phyloP scores from a whole-genome alignment of 2,888 invertebrate species.

The Acanthoscelides obtectus region DNA sequence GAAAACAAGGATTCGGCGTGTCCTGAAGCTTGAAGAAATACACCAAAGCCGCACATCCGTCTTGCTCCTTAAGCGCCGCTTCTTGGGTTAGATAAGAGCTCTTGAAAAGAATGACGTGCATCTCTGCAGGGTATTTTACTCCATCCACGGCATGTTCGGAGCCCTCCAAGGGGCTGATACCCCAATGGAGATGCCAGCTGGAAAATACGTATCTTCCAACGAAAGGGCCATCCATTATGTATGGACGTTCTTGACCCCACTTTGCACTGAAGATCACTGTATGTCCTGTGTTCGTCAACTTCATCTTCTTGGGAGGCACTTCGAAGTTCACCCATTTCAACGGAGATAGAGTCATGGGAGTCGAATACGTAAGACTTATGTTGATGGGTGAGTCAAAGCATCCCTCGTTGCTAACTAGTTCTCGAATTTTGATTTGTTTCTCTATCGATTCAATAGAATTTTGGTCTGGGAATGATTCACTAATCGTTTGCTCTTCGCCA shows the following conservation, averaged over 20 bases:
- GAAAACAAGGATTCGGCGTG: slow-evolving; percentile 46
- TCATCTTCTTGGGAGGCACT: slow-evolving; percentile 57
- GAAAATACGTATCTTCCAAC: slow-evolving; percentile 58
- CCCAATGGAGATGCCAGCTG: slow-evolving; percentile 70
- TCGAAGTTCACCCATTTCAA: slow-evolving; percentile 58
- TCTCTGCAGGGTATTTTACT: slow-evolving; percentile 55
- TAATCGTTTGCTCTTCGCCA: background rate
- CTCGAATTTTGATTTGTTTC: slow-evolving; percentile 23
- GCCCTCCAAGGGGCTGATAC: slow-evolving; percentile 56
- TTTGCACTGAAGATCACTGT: slow-evolving; percentile 60
- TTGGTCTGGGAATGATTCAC: background rate
- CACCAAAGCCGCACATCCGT: slow-evolving; percentile 55
- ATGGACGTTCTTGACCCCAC: slow-evolving; percentile 59
- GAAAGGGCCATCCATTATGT: slow-evolving; percentile 57
- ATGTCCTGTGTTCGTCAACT: slow-evolving; percentile 63
- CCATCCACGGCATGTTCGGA: slow-evolving; percentile 62
- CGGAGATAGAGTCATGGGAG: slow-evolving; percentile 46
- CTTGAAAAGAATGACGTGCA: slow-evolving; percentile 60
- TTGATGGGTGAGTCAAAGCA: slow-evolving; percentile 48
- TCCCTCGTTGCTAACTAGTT: slow-evolving; percentile 35
- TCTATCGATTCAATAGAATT: background rate
- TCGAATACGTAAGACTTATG: slow-evolving; percentile 42
- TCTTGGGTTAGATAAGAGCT: slow-evolving; percentile 58
- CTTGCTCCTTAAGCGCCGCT: slow-evolving; percentile 55
- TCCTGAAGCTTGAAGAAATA: slow-evolving; percentile 58